Evolutionary conservation across 2,113 vertebrate genomes (phyloP).

Genomic region (Vulpes lagopus): DNA sequence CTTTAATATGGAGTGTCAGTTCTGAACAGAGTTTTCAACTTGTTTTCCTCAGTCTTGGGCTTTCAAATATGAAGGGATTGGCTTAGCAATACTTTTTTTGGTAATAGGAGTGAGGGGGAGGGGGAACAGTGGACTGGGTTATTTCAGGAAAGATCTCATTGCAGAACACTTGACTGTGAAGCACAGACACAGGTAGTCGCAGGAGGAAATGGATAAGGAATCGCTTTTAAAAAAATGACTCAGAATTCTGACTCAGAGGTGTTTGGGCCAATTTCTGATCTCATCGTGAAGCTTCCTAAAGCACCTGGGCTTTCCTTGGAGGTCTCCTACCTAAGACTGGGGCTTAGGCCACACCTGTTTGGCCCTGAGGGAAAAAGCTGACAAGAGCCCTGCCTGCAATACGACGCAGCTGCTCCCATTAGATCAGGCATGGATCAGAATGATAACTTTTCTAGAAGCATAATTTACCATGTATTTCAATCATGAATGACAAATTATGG

Average conservation of each 20-base stretch:
- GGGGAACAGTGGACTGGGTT: not conserved
- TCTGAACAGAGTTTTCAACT: not conserved
- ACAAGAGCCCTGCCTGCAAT: not conserved
- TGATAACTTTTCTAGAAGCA: constrained; percentile 16
- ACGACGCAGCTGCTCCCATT: constrained; percentile 26
- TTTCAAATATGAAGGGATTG: not conserved
- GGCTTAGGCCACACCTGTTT: constrained; percentile 71
- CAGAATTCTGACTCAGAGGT: constrained; percentile 75
- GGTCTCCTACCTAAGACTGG: constrained; percentile 57
- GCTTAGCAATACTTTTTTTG: not conserved
- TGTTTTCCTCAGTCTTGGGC: not conserved
- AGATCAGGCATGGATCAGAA: constrained; percentile 56
- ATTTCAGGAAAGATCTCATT: not conserved
- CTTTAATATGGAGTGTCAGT: not conserved
- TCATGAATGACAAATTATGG: not conserved
- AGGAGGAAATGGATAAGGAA: constrained; percentile 44
- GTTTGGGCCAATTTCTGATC: constrained; percentile 74
- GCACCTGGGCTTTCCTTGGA: constrained; percentile 72
- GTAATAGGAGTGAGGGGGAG: too few species aligned
- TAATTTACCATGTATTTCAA: constrained; percentile 43
- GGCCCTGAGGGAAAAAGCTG: constrained; percentile 6
- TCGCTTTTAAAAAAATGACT: constrained; percentile 46
- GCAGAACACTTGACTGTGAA: not conserved
- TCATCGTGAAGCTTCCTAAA: constrained; percentile 68
- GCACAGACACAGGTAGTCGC: not conserved